These are phyloP conservation scores for Pseudopipra pipra DNA, from an alignment of 2,113 vertebrate genomes.

Conservation along the genomic window DNA sequence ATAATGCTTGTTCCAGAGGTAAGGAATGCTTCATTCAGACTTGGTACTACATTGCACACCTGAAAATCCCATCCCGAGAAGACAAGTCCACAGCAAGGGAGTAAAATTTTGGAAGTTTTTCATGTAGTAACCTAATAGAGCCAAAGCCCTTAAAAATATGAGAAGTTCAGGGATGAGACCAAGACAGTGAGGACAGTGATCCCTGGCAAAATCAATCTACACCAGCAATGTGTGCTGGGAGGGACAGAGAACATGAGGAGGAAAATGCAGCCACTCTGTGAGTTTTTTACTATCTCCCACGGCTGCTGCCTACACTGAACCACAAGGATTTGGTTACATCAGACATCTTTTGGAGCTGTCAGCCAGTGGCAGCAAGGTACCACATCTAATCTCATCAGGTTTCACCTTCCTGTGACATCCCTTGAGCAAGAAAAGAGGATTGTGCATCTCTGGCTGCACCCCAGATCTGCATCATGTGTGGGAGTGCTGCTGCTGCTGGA, in stretches of 20 bases:
- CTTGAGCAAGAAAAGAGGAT: conserved; percentile 53
- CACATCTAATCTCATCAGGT: conserved; percentile 51
- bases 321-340: conserved; percentile 43
- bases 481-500: not conserved
- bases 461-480: not conserved
- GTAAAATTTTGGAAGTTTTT: not conserved
- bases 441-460: not conserved
- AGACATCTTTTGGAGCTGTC: not conserved
- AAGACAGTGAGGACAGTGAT: not conserved
- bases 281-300: not conserved
- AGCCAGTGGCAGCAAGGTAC: not conserved
- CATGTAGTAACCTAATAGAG: not conserved
- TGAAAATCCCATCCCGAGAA: not conserved
- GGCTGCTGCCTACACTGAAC: not conserved
- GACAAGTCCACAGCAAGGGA: not conserved
- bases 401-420: conserved; percentile 59
- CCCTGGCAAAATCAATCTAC: not conserved
- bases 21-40: not conserved
- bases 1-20: not conserved
- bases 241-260: not conserved
- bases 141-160: not conserved
- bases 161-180: not conserved
- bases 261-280: not conserved
- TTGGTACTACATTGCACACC: not conserved
- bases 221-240: not conserved